Evolutionary conservation across 2,888 invertebrate genomes (phyloP).

Genomic region (Chrysomela aeneicollis): DNA sequence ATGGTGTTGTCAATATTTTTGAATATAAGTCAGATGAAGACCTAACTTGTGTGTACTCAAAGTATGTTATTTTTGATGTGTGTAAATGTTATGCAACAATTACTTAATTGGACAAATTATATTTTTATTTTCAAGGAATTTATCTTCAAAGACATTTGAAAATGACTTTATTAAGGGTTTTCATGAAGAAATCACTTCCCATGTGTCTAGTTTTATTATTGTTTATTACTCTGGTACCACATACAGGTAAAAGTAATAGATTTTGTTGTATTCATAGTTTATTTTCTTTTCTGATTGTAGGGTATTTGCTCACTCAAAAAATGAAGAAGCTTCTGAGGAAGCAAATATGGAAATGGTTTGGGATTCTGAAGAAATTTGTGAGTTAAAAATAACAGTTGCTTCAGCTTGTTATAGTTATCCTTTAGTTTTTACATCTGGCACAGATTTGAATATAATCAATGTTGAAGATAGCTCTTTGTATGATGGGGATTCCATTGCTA

Average conservation of each 20-base stretch:
- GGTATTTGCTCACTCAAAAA: constrained; percentile 1
- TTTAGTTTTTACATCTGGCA: constrained; percentile 34
- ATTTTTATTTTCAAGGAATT: constrained; percentile 19
- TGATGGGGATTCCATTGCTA: constrained; percentile 20
- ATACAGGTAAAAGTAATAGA: constrained; percentile 14
- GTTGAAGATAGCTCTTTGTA: constrained; percentile 24
- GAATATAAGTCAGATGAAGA: neutral
- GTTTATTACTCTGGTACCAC: constrained; percentile 20
- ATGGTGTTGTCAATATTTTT: constrained; percentile 13
- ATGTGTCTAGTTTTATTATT: constrained; percentile 17
- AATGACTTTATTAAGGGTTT: constrained; percentile 14
- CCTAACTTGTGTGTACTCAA: neutral
- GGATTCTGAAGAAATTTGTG: constrained; percentile 32
- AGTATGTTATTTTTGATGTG: neutral
- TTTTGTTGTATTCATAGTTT: neutral
- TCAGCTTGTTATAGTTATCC: constrained; percentile 36
- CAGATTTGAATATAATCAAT: constrained; percentile 33
- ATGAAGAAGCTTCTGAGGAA: constrained; percentile 1
- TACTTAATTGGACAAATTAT: neutral
- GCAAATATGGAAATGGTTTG: neutral
- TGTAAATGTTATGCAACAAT: neutral
- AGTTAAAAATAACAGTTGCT: constrained; percentile 30
- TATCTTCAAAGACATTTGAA: neutral
- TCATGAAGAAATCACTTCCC: constrained; percentile 13
- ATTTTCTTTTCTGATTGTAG: constrained; percentile 16